Evolutionary conservation across 2,888 invertebrate species (phyloP), one percentile per base, ranked within the genome.

Genomic region (Desoria tigrina): DNA sequence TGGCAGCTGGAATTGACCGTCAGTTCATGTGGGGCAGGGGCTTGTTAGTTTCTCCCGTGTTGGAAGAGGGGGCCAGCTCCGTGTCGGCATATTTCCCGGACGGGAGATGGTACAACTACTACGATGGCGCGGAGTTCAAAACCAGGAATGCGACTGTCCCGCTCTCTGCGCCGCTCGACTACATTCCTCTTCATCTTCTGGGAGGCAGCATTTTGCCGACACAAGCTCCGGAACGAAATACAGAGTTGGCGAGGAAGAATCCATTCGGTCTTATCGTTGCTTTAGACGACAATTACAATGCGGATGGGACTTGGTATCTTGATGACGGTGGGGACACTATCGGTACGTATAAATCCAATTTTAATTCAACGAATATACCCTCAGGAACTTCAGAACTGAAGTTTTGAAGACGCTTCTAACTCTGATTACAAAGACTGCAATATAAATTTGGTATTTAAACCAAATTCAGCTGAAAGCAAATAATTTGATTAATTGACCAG

Each of bases 41-140:
- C 14, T 70, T 82, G 14, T 69, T 82, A 62, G 85, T 93, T 42
- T 81, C 86, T 0, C 92, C 92, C 0, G 87, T 90, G 26, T 80
- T 92, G 60, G 79, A 84, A 53, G 83, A 85, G 77, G 66, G 72
- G 24, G 65, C 51, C 9, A 39, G 32, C 1, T 45, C 63, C 14
- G 71, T 79, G 79, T 75, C 69, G 77, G 77, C 77, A 57, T 75
- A 78, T 67, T 77, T 79, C 69, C 79, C 79, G 1, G 66, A 73
- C 16, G 76, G 75, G 24, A 61, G 73, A 16, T 79, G 78, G 78
- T 79, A 76, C 69, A 77, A 78, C 61, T 78, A 77, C 65, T 77
- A 77, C 65, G 70, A 73, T 67, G 78, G 78, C 61, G 61, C 42
- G 39, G 69, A 69, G 63, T 70, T 70, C 21, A 2, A 2, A 16